Evolutionary conservation across 2,113 vertebrate species (phyloP).

Genomic region (Dermatemys mawii): DNA sequence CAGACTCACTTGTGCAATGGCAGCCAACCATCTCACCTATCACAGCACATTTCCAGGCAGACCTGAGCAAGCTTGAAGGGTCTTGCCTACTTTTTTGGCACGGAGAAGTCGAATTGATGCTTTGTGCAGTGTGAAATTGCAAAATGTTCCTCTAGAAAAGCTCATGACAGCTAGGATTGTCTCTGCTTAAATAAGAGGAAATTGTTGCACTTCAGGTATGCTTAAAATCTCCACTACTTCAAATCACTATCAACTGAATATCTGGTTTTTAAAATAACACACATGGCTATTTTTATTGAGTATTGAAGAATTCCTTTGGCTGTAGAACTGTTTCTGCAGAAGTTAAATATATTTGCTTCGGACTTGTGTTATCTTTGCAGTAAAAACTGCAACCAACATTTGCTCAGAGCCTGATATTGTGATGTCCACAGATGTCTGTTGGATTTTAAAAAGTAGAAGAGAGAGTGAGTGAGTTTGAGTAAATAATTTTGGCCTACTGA

Average conservation of each 20-base stretch:
- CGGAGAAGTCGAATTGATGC: background rate
- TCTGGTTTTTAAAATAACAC: accelerated
- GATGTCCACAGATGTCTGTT: background rate
- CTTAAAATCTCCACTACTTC: background rate
- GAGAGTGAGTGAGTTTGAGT: background rate
- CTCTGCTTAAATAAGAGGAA: background rate
- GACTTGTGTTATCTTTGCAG: background rate
- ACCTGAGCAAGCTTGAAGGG: background rate
- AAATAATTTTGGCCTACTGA: background rate
- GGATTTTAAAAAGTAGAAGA: background rate
- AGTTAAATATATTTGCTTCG: background rate
- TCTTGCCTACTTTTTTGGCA: background rate
- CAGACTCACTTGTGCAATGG: background rate
- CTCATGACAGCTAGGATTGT: background rate
- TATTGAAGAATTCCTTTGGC: background rate
- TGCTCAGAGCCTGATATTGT: background rate
- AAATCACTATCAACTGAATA: background rate
- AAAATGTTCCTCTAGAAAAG: background rate
- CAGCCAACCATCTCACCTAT: background rate
- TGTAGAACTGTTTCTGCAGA: background rate
- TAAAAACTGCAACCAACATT: background rate
- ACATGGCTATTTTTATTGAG: background rate
- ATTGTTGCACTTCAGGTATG: background rate
- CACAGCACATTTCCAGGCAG: background rate
- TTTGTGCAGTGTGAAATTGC: background rate